A percentile compares a stretch with the other conserved stretches of the same genome.
Conservation (phyloP, 2,888 invertebrate genomes). For the Oithona nana region DNA sequence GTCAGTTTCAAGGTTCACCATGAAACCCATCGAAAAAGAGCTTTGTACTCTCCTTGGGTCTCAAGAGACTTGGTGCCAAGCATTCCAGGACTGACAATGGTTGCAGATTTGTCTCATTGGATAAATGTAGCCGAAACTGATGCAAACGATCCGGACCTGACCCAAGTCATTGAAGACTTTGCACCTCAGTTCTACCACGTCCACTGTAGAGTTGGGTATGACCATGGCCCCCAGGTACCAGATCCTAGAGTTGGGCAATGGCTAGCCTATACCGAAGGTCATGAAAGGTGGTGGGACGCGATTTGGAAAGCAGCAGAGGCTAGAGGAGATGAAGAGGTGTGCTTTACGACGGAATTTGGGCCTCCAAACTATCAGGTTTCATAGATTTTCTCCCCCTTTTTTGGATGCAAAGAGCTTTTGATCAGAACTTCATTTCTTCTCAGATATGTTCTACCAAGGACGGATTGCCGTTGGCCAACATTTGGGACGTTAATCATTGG, state of each 20-base stretch:
- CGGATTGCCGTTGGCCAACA: background rate
- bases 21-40: conserved; percentile 12
- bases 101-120: conserved; percentile 15
- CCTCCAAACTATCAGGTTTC: conserved; percentile 11
- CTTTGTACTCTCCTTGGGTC: conserved; percentile 12
- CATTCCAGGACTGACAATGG: background rate
- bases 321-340: conserved; percentile 7
- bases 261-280: conserved; percentile 8
- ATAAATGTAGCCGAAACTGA: conserved; percentile 9
- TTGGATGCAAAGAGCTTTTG: background rate
- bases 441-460: background rate
- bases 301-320: background rate
- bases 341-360: conserved; percentile 3
- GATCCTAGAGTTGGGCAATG: conserved; percentile 3
- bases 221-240: conserved; percentile 14
- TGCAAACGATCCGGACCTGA: conserved; percentile 2
- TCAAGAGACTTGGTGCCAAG: background rate
- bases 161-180: conserved; percentile 10
- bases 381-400: no score
- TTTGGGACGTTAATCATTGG: conserved; percentile 16
- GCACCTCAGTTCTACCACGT: background rate
- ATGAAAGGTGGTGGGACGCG: conserved; percentile 11
- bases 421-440: no score
- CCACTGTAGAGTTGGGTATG: conserved; percentile 12
- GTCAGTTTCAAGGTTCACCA: conserved; percentile 6